Percentiles rank a stretch among this genome's conserved stretches.
These are phyloP conservation scores for Cephalopterus ornatus DNA, from an alignment of 2,113 vertebrate species.

Conservation along the genomic window DNA sequence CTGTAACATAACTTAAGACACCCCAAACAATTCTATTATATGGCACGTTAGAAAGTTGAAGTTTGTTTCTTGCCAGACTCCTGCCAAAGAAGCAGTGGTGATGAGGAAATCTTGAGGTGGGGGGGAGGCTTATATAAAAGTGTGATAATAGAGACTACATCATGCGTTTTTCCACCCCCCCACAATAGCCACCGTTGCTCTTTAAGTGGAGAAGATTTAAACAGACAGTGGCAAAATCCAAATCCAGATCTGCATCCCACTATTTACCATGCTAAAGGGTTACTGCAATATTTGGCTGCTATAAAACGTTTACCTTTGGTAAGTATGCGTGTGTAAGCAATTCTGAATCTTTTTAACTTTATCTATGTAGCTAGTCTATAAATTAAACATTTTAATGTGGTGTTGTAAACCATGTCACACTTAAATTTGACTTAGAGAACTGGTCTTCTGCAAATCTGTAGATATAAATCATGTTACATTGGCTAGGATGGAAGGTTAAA, in stretches of 20 bases:
- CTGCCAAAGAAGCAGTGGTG: not conserved
- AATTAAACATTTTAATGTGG: not conserved
- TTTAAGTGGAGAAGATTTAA: conserved; percentile 98
- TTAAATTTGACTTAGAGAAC: not conserved
- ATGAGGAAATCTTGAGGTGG: not conserved
- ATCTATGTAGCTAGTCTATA: not conserved
- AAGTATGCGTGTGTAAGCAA: conserved; percentile 57
- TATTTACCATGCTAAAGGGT: conserved; percentile 95
- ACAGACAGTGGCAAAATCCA: conserved; percentile 96
- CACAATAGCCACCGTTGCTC: conserved; percentile 91
- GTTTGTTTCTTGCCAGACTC: conserved; percentile 5
- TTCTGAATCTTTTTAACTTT: conserved; percentile 3
- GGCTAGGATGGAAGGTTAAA: not conserved
- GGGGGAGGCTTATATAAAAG: conserved; percentile 1
- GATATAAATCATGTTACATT: not conserved
- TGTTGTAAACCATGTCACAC: not conserved
- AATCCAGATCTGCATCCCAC: conserved; percentile 93
- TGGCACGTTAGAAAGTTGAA: not conserved
- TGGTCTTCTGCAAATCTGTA: not conserved
- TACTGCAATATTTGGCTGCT: conserved; percentile 93
- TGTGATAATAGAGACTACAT: not conserved
- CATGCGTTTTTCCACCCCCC: conserved; percentile 34
- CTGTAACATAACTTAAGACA: not conserved
- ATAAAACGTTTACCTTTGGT: conserved; percentile 93
- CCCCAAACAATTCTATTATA: not conserved